A percentile compares a stretch with the other conserved stretches of the same genome.
These are phyloP conservation scores for Euplagia quadripunctaria DNA, from an alignment of 2,888 invertebrate species.

Conservation along the genomic window DNA sequence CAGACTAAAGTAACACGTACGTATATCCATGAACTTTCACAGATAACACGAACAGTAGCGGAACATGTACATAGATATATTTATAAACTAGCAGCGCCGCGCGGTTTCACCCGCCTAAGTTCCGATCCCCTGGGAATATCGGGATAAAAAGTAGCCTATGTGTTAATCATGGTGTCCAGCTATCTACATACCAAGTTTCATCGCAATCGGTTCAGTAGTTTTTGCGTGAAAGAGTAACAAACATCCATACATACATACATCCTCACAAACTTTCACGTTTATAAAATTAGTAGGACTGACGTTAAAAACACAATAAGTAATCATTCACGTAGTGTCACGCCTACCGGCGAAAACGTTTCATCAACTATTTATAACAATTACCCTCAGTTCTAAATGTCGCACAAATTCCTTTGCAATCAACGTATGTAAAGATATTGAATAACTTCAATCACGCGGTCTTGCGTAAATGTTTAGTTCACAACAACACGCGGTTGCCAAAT, in stretches of 20 bases:
- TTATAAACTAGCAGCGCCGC: too few relatives aligned
- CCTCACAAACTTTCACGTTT: too few relatives aligned
- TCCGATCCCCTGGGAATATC: too few relatives aligned
- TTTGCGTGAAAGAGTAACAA: too few relatives aligned
- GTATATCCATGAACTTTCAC: neutral
- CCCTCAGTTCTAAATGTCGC: neutral
- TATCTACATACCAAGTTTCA: too few relatives aligned
- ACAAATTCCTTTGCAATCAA: neutral
- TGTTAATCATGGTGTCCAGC: too few relatives aligned
- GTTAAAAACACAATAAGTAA: neutral
- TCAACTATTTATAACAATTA: conserved; percentile 1
- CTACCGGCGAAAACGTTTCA: neutral
- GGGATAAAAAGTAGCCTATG: too few relatives aligned
- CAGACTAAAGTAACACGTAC: neutral
- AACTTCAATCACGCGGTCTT: neutral
- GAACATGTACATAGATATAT: neutral
- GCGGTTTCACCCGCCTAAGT: too few relatives aligned
- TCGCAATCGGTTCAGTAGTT: too few relatives aligned
- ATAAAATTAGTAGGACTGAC: neutral
- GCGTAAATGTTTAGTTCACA: conserved; percentile 25
- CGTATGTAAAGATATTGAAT: neutral
- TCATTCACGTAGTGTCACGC: neutral
- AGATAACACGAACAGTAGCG: neutral
- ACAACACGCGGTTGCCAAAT: conserved; percentile 20
- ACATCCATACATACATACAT: too few relatives aligned